These are phyloP conservation scores for Sebastes schlegelii DNA, from an alignment of 2,113 vertebrate genomes.

Conservation along the genomic window DNA sequence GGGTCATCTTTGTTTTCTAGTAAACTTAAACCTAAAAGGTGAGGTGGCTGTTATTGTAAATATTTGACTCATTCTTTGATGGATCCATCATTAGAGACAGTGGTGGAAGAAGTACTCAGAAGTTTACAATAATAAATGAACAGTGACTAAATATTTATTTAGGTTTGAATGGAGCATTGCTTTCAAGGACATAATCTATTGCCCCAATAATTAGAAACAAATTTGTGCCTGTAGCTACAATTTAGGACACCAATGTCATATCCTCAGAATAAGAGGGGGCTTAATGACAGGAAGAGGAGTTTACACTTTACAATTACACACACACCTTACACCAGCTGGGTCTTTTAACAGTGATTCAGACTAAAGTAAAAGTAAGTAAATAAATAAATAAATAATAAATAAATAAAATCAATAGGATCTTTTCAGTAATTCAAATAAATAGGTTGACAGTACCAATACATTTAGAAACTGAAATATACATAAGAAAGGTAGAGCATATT, in stretches of 20 bases:
- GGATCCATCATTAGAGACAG: neutral
- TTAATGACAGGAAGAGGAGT: neutral
- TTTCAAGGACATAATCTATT: too few relatives aligned
- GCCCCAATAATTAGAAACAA: neutral
- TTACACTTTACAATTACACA: neutral
- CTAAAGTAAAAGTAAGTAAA: too few relatives aligned
- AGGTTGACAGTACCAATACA: too few relatives aligned
- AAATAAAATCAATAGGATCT: too few relatives aligned
- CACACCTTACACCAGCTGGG: neutral
- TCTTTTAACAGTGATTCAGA: neutral
- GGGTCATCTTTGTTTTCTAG: conserved; percentile 82
- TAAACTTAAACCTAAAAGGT: conserved; percentile 82
- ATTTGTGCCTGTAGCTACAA: neutral
- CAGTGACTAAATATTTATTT: neutral
- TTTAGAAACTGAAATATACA: too few relatives aligned
- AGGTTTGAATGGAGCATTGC: neutral
- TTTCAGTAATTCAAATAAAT: too few relatives aligned
- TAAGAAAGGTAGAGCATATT: too few relatives aligned
- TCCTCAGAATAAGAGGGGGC: neutral
- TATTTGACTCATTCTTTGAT: neutral
- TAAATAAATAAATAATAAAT: too few relatives aligned
- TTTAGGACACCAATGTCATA: neutral
- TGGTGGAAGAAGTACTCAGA: neutral
- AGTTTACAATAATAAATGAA: neutral
- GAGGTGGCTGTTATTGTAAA: neutral